These are phyloP conservation scores for Bombus waltoni DNA, from an alignment of 1,140 invertebrate species.

Conservation along the genomic window DNA sequence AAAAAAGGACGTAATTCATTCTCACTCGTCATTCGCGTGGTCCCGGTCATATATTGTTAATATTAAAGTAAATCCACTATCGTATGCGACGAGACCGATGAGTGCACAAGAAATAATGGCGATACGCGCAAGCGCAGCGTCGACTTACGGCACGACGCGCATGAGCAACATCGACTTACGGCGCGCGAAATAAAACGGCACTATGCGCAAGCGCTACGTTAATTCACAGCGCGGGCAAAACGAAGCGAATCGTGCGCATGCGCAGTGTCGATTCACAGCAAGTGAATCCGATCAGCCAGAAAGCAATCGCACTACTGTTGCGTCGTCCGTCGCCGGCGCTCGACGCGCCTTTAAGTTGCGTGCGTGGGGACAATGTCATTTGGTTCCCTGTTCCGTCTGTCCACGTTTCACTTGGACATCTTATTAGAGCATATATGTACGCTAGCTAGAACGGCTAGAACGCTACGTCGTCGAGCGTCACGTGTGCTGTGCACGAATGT, in stretches of 20 bases:
- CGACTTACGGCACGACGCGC: background rate
- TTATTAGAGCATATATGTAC: background rate
- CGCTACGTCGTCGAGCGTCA: background rate
- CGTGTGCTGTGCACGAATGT: background rate
- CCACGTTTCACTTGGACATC: background rate
- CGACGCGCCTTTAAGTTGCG: conserved; percentile 2
- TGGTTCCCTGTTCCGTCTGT: background rate
- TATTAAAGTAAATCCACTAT: conserved; percentile 3
- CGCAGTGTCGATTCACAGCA: background rate
- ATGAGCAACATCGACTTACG: conserved; percentile 2
- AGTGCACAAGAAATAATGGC: background rate
- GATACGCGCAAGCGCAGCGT: background rate
- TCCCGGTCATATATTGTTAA: background rate
- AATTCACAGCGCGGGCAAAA: background rate
- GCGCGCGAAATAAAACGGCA: background rate
- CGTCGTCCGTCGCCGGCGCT: background rate
- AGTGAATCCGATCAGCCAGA: conserved; percentile 33
- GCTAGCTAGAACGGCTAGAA: background rate
- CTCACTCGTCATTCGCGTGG: background rate
- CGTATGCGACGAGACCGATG: background rate
- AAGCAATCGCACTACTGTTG: conserved; percentile 50
- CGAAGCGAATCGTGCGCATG: background rate
- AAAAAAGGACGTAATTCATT: background rate
- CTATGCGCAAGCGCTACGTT: background rate
- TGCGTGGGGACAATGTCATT: background rate